phyloP scores from a whole-genome alignment of 53 echinoderm and acorn worm genomes.

The Luidia sarsii region DNA sequence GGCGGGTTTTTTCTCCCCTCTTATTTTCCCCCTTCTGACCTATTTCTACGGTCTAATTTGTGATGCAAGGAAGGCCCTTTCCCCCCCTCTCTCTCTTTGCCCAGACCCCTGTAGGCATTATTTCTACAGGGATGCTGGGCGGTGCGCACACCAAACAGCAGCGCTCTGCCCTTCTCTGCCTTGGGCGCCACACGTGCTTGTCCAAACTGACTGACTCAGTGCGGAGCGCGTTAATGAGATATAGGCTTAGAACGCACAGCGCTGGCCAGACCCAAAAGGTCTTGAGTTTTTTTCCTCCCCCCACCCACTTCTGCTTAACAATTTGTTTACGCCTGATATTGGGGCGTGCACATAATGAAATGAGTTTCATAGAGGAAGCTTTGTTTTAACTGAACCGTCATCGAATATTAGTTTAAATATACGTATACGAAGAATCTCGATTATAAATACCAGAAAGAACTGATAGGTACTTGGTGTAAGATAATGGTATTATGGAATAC shows the following conservation, averaged over 20 bases:
- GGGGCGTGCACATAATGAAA: too few relatives aligned
- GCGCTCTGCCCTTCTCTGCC: background rate
- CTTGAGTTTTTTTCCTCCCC: background rate
- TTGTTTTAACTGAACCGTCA: too few relatives aligned
- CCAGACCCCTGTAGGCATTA: constrained; percentile 20
- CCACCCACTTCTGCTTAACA: too few relatives aligned
- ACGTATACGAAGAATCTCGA: too few relatives aligned
- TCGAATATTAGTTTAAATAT: too few relatives aligned
- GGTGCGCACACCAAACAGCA: background rate
- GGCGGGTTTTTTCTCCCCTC: background rate
- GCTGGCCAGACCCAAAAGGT: background rate
- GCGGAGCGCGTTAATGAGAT: constrained; percentile 18
- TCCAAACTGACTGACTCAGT: constrained; percentile 29
- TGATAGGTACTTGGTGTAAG: too few relatives aligned
- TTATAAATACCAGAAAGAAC: too few relatives aligned
- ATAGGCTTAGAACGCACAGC: constrained; percentile 22
- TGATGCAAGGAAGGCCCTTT: constrained; percentile 26
- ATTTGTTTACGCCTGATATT: too few relatives aligned
- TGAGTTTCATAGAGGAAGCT: too few relatives aligned
- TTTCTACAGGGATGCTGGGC: constrained; percentile 5
- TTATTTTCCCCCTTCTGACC: constrained; percentile 44
- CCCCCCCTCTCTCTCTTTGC: background rate
- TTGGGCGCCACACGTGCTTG: constrained; percentile 46
- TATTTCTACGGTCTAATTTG: constrained; percentile 58
- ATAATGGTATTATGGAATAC: too few relatives aligned